Evolutionary conservation across 2,888 invertebrate genomes (phyloP), one percentile per base, ranked within the genome.

Genomic region (Trichogramma dendrolimi): DNA sequence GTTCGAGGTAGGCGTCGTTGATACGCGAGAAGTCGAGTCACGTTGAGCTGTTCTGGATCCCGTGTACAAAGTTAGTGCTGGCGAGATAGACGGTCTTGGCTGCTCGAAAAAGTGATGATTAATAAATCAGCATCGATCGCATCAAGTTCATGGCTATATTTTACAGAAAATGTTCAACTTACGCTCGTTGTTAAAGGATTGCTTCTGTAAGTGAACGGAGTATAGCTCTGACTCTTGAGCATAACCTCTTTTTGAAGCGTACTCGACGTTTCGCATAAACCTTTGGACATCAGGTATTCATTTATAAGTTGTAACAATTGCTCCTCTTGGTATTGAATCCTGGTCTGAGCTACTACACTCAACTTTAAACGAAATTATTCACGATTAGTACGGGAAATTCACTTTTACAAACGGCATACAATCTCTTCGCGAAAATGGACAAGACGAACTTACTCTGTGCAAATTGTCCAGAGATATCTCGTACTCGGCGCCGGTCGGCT

Each of bases 331-430:
- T 92, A 99, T 73, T 90, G 90, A 64, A 99, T 97, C 67, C 91
- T 88, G 0, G 98, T 98, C 80, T 96, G 95, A 0, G 96, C 96
- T 0, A 98, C 95, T 51, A 98, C 93, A 80, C 94, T 94, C 0
- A 96, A 92, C 88, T 87, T 74, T 2, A 73, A 75, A 61, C 27
- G 27, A 44, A 5, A 56, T 40, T 40, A 42, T 38, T 27, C 3
- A 27, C 27, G 27, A 27, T 27, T 27, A 27, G 27, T 27, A 27
- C 27, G 27, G 27, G 27, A 1, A 39, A 57, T 5, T 8, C 4
- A 52, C 14, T 8, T 49, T 51, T 51, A 43, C 11, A 41, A 4
- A 52, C 5, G 43, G 11, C 4, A 4, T 8, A 10, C 7, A 4
- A 48, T 55, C 49, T 27, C n/a, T 27, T 27, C 3, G 27, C 27